phyloP scores from a whole-genome alignment of 2,888 invertebrate species.

The Hydraecia micacea region DNA sequence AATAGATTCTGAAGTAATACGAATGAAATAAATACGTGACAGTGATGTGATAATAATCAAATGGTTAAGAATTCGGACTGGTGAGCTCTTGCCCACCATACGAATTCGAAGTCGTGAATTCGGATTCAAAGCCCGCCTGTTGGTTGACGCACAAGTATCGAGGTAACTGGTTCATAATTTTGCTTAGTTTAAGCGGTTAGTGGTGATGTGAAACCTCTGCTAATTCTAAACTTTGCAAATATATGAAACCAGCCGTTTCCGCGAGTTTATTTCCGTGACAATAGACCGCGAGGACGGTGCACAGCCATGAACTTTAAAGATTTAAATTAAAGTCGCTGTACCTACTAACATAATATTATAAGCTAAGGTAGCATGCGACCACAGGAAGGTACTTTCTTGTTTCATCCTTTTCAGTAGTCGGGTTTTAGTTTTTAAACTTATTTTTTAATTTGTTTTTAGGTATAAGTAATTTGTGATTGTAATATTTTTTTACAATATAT shows the following conservation, averaged over 20 bases:
- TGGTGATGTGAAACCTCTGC: background rate
- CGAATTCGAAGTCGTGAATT: background rate
- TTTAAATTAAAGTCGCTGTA: background rate
- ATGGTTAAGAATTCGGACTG: background rate
- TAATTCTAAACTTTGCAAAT: background rate
- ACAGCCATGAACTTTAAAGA: conserved; percentile 1
- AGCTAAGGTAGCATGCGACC: too few relatives aligned
- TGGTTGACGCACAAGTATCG: background rate
- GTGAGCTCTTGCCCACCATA: background rate
- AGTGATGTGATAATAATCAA: background rate
- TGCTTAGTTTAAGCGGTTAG: background rate
- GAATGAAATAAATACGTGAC: background rate
- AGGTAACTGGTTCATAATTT: background rate
- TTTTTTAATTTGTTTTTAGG: background rate
- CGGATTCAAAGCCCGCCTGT: background rate
- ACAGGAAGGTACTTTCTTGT: too few relatives aligned
- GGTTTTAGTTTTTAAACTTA: too few relatives aligned
- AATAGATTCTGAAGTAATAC: background rate
- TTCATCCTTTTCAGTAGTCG: too few relatives aligned
- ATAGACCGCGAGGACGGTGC: background rate
- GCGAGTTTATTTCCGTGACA: background rate
- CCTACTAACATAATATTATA: too few relatives aligned
- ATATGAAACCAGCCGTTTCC: background rate
- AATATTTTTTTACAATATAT: background rate
- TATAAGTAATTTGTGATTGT: background rate